Evolutionary conservation across 2,888 invertebrate genomes (phyloP).

Genomic region (Allacma fusca): DNA sequence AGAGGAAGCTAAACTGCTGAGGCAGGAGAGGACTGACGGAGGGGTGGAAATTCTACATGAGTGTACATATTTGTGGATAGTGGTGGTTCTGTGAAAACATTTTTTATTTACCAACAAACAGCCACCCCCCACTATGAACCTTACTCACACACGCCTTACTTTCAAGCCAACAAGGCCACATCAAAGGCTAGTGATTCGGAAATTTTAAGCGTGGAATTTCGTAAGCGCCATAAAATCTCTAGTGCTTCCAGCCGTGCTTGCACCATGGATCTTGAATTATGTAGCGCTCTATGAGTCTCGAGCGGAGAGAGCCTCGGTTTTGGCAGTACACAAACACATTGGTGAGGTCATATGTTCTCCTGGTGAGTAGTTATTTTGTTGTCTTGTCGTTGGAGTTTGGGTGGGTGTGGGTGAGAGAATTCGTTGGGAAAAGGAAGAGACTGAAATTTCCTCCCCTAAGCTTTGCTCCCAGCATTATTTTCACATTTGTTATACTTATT

Average conservation of each 20-base stretch:
- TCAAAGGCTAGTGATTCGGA: constrained; percentile 27
- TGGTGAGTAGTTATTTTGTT: no score
- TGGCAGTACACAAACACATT: no score
- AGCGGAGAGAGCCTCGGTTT: no score
- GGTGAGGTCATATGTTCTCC: no score
- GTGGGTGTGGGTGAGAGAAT: no score
- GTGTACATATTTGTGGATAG: not conserved
- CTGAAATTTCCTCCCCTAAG: not conserved
- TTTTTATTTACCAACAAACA: constrained; percentile 23
- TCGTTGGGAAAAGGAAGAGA: not conserved
- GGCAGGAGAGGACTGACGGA: not conserved
- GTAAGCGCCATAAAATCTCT: constrained; percentile 19
- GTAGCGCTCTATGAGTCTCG: no score
- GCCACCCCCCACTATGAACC: constrained; percentile 11
- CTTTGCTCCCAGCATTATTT: not conserved
- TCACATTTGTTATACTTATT: constrained; percentile 23
- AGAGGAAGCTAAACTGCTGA: no score
- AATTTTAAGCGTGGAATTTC: constrained; percentile 19
- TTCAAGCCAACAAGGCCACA: constrained; percentile 20
- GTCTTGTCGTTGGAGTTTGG: no score
- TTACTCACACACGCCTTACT: constrained; percentile 16
- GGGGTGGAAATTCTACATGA: not conserved
- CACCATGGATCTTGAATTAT: no score
- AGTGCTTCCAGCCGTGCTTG: not conserved
- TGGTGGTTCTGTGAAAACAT: constrained; percentile 10